Evolutionary conservation across 1,140 invertebrate genomes (phyloP).

Genomic region (Drosophila novamexicana): DNA sequence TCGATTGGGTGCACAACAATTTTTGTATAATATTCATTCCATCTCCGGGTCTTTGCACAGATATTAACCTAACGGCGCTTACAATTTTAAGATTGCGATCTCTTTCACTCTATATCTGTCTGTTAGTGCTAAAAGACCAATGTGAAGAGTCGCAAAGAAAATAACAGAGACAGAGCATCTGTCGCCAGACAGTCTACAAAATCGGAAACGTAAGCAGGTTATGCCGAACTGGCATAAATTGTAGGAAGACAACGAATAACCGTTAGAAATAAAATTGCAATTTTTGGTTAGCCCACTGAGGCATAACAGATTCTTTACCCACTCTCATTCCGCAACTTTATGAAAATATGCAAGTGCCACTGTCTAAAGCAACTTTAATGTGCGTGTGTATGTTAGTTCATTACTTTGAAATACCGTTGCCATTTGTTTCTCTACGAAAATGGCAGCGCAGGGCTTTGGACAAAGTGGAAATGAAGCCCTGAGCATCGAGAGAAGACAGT

Average conservation of each 20-base stretch:
- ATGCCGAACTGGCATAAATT: constrained; percentile 49
- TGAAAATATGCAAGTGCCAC: constrained; percentile 11
- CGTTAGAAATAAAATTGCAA: constrained; percentile 32
- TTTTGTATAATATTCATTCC: too few species aligned
- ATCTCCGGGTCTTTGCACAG: too few species aligned
- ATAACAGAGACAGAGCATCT: constrained; percentile 2
- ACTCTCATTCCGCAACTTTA: constrained; percentile 12
- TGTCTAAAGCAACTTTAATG: background rate
- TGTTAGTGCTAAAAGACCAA: background rate
- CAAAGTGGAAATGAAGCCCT: constrained; percentile 28
- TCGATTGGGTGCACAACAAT: constrained; percentile 10
- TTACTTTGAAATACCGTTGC: constrained; percentile 71
- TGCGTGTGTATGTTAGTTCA: constrained; percentile 34
- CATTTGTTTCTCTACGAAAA: constrained; percentile 72
- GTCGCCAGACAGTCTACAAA: constrained; percentile 65
- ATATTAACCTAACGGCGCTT: constrained; percentile 4
- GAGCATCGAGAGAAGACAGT: constrained; percentile 46
- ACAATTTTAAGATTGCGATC: constrained; percentile 1
- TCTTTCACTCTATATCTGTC: background rate
- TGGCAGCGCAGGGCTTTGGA: constrained; percentile 58
- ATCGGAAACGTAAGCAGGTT: constrained; percentile 30
- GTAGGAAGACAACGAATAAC: constrained; percentile 1
- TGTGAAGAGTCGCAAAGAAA: background rate
- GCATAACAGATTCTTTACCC: background rate
- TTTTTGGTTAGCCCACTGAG: constrained; percentile 3